Evolutionary conservation across 2,113 vertebrate species (phyloP), one percentile per base, ranked within the genome.

Genomic region (Ophiodon elongatus): DNA sequence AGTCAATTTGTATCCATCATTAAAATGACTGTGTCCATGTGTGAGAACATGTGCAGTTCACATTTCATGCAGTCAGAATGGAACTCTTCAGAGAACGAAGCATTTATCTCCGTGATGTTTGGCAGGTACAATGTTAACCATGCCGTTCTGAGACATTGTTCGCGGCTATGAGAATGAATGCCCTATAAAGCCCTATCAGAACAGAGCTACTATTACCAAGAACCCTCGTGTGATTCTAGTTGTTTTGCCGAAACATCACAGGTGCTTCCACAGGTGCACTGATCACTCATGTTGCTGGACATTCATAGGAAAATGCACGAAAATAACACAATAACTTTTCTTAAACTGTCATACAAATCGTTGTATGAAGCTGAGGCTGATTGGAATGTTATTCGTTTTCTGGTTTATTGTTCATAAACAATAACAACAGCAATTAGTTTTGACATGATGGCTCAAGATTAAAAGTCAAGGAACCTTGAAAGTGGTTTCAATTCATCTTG

Each of bases 1-100:
- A 63, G 66, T 43, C 67, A 29, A 50, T 76, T 63, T 80, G 67
- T 50, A 69, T 69, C 21, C n/a, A 73, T 78, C 52, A 73, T 31
- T 45, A 29, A 43, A 59, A 57, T 79, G 45, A 43, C 43, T 57
- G 33, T 31, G 56, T 74, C 29, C 43, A 65, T 41, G n/a, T 63
- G 35, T 41, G 47, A 37, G 73, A 14, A n/a, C 25, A 27, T 78
- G 37, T 57, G 14, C 14, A n/a, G 8, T 52, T 60, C 15, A 50
- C 39, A 37, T 62, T 62, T 47, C 59, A 73, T 75, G 33, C 50
- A 54, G n/a, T 19, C 5, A 8, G 56, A 64, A 59, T 9, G 8
- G 10, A 47, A 45, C 29, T 29, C 60, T 41, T 67, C 37, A 33
- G 43, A 68, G 37, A 59, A 66, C 17, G 33, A 41, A 81, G 27